phyloP scores from a whole-genome alignment of 2,113 vertebrate genomes.

The Dendropsophus ebraccatus region DNA sequence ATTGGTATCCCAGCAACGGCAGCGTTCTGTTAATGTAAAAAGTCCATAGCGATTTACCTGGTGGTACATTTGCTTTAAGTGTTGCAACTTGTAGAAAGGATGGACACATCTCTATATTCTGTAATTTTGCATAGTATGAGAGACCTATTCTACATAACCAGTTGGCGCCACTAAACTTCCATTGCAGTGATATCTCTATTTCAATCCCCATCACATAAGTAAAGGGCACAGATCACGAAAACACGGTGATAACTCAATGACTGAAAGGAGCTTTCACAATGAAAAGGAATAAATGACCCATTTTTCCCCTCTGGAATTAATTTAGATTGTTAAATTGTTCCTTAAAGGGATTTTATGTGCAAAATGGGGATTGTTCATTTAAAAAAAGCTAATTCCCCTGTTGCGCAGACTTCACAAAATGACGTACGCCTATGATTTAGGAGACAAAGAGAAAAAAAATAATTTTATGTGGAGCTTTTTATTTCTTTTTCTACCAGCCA shows the following conservation, averaged over 20 bases:
- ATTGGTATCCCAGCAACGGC: too few relatives aligned
- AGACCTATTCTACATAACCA: too few relatives aligned
- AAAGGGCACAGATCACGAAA: too few relatives aligned
- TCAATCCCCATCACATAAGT: too few relatives aligned
- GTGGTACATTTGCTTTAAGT: too few relatives aligned
- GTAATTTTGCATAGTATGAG: too few relatives aligned
- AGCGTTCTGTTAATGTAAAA: too few relatives aligned
- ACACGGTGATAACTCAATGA: neutral
- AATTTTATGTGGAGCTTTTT: neutral
- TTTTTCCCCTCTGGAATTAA: neutral
- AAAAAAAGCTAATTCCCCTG: neutral
- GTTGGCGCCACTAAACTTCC: too few relatives aligned
- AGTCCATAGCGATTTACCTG: too few relatives aligned
- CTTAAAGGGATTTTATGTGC: neutral
- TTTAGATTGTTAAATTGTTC: constrained; percentile 15
- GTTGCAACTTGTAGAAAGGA: too few relatives aligned
- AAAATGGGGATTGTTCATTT: neutral
- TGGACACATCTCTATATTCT: too few relatives aligned
- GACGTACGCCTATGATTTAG: neutral
- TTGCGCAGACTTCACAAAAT: constrained; percentile 8
- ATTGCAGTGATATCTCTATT: too few relatives aligned
- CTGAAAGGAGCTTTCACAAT: neutral
- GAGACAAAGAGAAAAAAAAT: neutral
- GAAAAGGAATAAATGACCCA: neutral
- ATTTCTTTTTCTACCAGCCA: neutral